phyloP scores from a whole-genome alignment of 2,888 invertebrate genomes.

The Panopea generosa region DNA sequence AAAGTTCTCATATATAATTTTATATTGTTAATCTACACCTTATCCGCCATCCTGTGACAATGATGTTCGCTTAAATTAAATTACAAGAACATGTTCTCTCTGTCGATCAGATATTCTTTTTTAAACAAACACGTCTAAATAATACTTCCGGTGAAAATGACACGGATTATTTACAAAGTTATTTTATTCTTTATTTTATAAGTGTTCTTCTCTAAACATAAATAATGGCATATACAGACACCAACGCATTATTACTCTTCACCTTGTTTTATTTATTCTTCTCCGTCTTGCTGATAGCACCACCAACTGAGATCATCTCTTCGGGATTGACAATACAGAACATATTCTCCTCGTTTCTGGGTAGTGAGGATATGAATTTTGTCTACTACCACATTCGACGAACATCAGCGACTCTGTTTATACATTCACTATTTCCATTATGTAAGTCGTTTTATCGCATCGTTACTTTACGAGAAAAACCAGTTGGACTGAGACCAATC shows the following conservation, averaged over 20 bases:
- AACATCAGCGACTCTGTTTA: conserved; percentile 90
- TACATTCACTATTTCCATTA: conserved; percentile 92
- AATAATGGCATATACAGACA: conserved; percentile 15
- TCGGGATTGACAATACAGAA: conserved; percentile 94
- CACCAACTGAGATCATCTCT: conserved; percentile 93
- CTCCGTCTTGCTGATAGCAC: conserved; percentile 91
- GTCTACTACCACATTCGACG: conserved; percentile 93
- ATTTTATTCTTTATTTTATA: neutral
- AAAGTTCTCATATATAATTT: too few relatives aligned
- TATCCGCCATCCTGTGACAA: too few relatives aligned
- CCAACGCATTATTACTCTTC: conserved; percentile 49
- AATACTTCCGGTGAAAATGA: conserved; percentile 34
- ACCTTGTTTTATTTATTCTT: conserved; percentile 87
- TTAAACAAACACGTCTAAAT: conserved; percentile 36
- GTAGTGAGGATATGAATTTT: conserved; percentile 92
- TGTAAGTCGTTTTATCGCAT: conserved; percentile 85
- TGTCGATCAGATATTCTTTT: too few relatives aligned
- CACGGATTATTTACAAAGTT: neutral
- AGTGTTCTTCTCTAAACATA: neutral
- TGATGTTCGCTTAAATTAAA: too few relatives aligned
- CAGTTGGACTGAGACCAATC: too few relatives aligned
- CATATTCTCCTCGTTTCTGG: conserved; percentile 90
- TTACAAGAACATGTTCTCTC: too few relatives aligned
- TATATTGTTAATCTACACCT: too few relatives aligned
- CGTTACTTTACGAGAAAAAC: too few relatives aligned